Conservation (phyloP, 2,888 invertebrate species). For the Celastrina argiolus region DNA sequence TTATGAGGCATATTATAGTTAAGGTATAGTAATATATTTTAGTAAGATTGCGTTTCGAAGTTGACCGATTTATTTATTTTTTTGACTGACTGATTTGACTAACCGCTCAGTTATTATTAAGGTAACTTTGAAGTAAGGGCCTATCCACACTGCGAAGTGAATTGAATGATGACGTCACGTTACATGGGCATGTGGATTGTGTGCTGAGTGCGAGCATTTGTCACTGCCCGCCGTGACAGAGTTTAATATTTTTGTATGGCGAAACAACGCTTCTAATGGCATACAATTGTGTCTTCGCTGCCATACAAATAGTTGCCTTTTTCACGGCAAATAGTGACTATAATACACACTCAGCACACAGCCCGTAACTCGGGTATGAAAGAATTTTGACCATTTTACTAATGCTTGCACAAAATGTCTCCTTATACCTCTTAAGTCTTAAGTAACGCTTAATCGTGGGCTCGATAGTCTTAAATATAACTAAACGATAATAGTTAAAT, state of each 20-base stretch:
- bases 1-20: conserved; percentile 15
- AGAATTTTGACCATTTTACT: background rate
- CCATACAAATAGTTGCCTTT: no score
- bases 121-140: background rate
- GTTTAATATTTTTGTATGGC: no score
- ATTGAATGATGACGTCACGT: no score
- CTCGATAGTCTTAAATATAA: background rate
- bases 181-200: no score
- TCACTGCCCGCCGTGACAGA: no score
- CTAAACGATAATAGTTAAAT: background rate
- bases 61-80: conserved; percentile 21
- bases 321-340: no score
- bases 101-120: conserved; percentile 19
- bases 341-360: no score
- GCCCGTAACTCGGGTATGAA: background rate
- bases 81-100: conserved; percentile 28
- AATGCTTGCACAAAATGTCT: background rate
- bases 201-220: no score
- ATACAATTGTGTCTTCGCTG: no score
- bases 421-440: background rate
- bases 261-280: no score
- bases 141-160: no score
- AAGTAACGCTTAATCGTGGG: background rate
- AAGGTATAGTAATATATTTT: conserved; percentile 10
- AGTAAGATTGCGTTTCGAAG: background rate